phyloP scores from a whole-genome alignment of 2,113 vertebrate species.

The Xiphophorus hellerii region DNA sequence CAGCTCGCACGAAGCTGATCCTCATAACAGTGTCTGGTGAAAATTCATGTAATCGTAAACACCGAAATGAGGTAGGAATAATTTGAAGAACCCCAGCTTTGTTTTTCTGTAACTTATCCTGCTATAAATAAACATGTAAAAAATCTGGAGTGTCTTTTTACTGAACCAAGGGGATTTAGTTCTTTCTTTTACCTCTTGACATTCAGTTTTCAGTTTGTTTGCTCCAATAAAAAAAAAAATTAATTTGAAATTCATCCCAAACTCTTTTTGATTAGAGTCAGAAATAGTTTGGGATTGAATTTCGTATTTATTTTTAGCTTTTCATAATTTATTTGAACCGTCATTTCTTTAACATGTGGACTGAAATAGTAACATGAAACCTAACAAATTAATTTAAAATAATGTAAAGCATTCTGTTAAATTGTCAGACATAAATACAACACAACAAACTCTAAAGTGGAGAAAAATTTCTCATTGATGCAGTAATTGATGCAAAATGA shows the following conservation, averaged over 20 bases:
- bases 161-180: constrained; percentile 2
- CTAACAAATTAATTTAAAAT: neutral
- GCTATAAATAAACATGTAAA: constrained; percentile 5
- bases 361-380: neutral
- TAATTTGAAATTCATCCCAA: neutral
- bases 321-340: neutral
- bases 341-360: neutral
- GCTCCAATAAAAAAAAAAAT: neutral
- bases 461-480: no score
- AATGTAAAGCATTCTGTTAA: neutral
- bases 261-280: no score
- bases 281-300: neutral
- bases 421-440: neutral
- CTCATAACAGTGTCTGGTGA: constrained; percentile 18
- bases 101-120: constrained; percentile 21
- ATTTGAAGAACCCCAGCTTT: neutral
- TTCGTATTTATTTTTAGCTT: neutral
- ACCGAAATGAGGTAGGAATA: constrained; percentile 14
- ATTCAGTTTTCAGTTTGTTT: neutral
- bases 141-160: neutral
- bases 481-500: no score
- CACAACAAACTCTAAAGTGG: no score
- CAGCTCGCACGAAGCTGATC: constrained; percentile 21
- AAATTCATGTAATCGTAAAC: constrained; percentile 38
- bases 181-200: constrained; percentile 10